Conservation (phyloP, 2,113 vertebrate species). For the Pardalotus punctatus region DNA sequence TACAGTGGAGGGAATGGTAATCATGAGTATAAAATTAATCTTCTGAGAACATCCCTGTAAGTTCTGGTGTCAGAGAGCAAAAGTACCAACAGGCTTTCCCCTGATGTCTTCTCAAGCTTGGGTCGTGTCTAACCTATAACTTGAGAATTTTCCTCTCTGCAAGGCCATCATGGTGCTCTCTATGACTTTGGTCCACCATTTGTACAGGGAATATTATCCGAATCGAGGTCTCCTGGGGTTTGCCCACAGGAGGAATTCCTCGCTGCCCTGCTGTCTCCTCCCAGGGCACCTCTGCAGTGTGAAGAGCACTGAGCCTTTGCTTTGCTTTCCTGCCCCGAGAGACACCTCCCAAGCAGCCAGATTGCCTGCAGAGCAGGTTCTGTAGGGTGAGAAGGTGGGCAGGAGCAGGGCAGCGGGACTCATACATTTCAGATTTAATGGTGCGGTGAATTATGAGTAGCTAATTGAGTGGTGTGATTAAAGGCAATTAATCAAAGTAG, state of each 20-base stretch:
- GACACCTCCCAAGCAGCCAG: background rate
- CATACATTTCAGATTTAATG: background rate
- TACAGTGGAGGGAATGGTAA: background rate
- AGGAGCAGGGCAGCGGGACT: background rate
- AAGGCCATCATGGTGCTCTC: background rate
- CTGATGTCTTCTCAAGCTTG: background rate
- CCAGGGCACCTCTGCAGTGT: background rate
- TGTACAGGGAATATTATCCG: background rate
- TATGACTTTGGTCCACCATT: accelerated
- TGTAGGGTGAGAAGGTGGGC: background rate
- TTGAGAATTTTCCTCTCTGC: background rate
- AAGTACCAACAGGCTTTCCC: background rate
- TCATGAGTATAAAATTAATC: background rate
- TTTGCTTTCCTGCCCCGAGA: background rate
- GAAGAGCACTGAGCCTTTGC: background rate
- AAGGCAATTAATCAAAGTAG: background rate
- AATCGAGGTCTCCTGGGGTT: background rate
- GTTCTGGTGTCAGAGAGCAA: background rate
- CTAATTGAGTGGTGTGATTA: background rate
- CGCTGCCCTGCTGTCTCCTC: background rate
- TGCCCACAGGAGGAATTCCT: background rate
- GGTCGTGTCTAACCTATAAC: background rate
- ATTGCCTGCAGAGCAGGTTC: background rate
- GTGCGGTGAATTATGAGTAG: background rate
- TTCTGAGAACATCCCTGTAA: background rate